A percentile compares a stretch with the other conserved stretches of the same genome.
phyloP scores from a whole-genome alignment of 2,888 invertebrate species.

The Diadromus collaris region DNA sequence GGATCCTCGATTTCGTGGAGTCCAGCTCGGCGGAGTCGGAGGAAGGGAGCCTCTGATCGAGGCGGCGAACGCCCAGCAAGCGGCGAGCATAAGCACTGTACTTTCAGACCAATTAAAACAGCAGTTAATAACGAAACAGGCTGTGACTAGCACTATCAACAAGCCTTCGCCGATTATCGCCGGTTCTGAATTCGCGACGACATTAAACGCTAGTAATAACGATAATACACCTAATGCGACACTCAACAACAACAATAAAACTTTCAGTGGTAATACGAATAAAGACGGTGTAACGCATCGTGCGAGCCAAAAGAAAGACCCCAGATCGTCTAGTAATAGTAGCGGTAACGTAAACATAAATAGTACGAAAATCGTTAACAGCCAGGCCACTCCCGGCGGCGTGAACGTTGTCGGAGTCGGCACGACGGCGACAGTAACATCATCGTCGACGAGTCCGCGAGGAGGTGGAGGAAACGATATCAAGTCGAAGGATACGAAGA shows the following conservation, averaged over 20 bases:
- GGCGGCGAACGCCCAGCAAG: constrained; percentile 55
- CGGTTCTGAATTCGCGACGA: constrained; percentile 71
- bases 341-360: constrained; percentile 71
- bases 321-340: constrained; percentile 77
- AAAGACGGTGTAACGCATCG: constrained; percentile 78
- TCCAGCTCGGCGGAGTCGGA: constrained; percentile 33
- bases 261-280: constrained; percentile 76
- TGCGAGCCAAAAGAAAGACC: constrained; percentile 78
- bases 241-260: constrained; percentile 76
- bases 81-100: constrained; percentile 74
- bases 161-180: constrained; percentile 73
- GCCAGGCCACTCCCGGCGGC: constrained; percentile 49
- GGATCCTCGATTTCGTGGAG: constrained; percentile 71
- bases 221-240: constrained; percentile 74
- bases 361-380: constrained; percentile 59
- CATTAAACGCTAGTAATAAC: constrained; percentile 74
- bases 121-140: constrained; percentile 76
- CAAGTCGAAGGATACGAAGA: constrained; percentile 72
- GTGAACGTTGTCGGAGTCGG: constrained; percentile 64
- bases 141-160: constrained; percentile 75
- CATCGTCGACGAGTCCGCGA: constrained; percentile 64
- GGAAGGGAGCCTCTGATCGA: constrained; percentile 28
- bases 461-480: constrained; percentile 66
- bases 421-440: constrained; percentile 62
- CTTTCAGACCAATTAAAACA: constrained; percentile 78